Base-by-base conservation (phyloP, 2,113 vertebrate genomes). In the Clinocottus analis region DNA sequence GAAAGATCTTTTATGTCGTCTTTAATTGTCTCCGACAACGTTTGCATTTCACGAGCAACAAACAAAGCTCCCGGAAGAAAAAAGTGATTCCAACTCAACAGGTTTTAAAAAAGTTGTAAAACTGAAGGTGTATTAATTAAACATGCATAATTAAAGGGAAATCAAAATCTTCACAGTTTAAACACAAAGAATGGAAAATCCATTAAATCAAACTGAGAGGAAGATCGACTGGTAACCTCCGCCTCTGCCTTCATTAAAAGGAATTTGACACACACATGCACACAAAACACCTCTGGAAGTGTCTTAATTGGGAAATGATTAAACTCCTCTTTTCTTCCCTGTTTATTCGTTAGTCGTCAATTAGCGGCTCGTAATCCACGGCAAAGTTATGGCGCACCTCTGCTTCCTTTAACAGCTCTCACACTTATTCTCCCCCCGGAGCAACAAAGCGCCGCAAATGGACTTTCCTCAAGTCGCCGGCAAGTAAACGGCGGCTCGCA, bases 221-320 rank as follows among this genome's bases (percentile, higher is more conserved):
- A 89, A 84, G 78, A 88, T 66, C 85, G 78, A 91, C 58, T 16
- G 29, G 53, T 83, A 85, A 83, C 88, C 76, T 90, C 56, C 79
- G 75, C 75, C 74, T 82, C 55, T 41, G 78, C 76, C 31, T 71
- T 90, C 90, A 93, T 89, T 88, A 86, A 86, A 87, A 73, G 77
- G 72, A 89, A 86, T 82, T 72, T 75, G 79, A 85, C 83, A 64
- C 73, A 86, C 85, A 75, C 82, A 71, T 60, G 79, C 85, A 80
- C 85, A 64, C 62, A 79, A 81, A 84, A 86, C 88, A 86, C 84
- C 89, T 89, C 75, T 79, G 73, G 53, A 85, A 83, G 85, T 68
- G 55, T 70, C 75, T 90, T 93, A 92, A 94, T 92, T 91, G 86
- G 75, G 58, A 90, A 89, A 89, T 88, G 84, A 94, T 91, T 92